Evolutionary conservation across 2,113 vertebrate genomes (phyloP).

Genomic region (Tetraodon nigroviridis): DNA sequence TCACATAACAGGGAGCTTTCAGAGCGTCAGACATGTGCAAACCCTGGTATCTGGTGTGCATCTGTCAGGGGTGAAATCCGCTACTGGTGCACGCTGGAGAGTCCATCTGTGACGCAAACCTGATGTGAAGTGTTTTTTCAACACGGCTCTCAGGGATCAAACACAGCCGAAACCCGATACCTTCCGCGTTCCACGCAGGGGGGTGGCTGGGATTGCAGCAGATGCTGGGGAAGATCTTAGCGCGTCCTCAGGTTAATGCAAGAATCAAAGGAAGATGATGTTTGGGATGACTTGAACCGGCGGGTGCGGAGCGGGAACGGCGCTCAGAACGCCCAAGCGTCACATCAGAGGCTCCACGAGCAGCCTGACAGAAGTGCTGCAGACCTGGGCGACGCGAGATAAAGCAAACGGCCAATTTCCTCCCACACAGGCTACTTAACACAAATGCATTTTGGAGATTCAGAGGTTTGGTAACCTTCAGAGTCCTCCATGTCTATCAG

Average conservation of each 20-base stretch:
- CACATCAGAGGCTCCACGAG: slow-evolving; percentile 24
- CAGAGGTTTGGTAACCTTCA: too few relatives aligned
- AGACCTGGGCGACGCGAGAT: slow-evolving; percentile 7
- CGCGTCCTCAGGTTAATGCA: slow-evolving; percentile 15
- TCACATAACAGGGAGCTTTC: slow-evolving; percentile 21
- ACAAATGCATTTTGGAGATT: not conserved
- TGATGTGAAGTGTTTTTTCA: slow-evolving; percentile 27
- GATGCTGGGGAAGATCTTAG: slow-evolving; percentile 20
- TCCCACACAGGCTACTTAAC: slow-evolving; percentile 11
- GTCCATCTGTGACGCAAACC: slow-evolving; percentile 35
- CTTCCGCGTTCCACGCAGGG: slow-evolving; percentile 2
- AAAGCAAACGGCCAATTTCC: not conserved
- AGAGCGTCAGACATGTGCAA: slow-evolving; percentile 29
- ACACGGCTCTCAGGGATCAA: slow-evolving; percentile 32
- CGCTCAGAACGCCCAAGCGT: slow-evolving; percentile 22
- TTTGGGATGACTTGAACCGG: slow-evolving; percentile 16
- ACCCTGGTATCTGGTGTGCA: slow-evolving; percentile 33
- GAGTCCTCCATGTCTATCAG: too few relatives aligned
- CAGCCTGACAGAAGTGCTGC: slow-evolving; percentile 12
- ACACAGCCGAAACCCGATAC: slow-evolving; percentile 24
- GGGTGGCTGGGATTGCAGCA: slow-evolving; percentile 12
- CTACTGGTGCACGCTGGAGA: slow-evolving; percentile 37
- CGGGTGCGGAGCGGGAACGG: slow-evolving; percentile 21
- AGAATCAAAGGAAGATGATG: slow-evolving; percentile 29
- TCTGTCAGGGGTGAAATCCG: slow-evolving; percentile 36